phyloP scores from a whole-genome alignment of 2,113 vertebrate genomes.

The Larimichthys crocea region DNA sequence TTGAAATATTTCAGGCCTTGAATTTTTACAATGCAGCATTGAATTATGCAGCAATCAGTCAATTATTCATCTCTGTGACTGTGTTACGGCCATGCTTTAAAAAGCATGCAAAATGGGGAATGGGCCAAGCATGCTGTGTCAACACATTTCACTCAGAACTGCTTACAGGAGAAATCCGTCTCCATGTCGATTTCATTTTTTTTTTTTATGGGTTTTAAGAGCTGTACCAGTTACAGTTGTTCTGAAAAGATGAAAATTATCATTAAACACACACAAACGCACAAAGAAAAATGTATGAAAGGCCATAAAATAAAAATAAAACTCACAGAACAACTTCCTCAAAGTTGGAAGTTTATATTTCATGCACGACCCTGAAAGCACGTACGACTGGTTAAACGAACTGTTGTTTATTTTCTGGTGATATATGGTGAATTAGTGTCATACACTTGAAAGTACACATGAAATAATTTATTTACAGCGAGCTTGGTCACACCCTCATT shows the following conservation, averaged over 20 bases:
- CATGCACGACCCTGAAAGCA: slow-evolving; percentile 13
- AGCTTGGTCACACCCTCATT: slow-evolving; percentile 68
- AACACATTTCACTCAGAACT: slow-evolving; percentile 99
- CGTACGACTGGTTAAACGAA: slow-evolving; percentile 8
- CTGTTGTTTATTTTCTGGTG: slow-evolving; percentile 27
- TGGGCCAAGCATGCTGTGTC: slow-evolving; percentile 95
- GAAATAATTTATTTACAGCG: slow-evolving; percentile 76
- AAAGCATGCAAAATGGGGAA: slow-evolving; percentile 96
- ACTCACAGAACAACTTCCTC: background rate
- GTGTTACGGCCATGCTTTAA: slow-evolving; percentile 96
- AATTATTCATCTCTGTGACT: slow-evolving; percentile 99
- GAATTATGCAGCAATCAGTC: slow-evolving; percentile 99
- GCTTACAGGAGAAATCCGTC: slow-evolving; percentile 98
- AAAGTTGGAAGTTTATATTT: background rate
- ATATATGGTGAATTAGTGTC: slow-evolving; percentile 53
- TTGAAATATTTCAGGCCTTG: slow-evolving; percentile 99
- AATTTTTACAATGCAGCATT: slow-evolving; percentile 99
- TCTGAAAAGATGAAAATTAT: slow-evolving; percentile 78
- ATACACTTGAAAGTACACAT: slow-evolving; percentile 61
- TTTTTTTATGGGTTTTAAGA: slow-evolving; percentile 89
- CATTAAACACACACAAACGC: slow-evolving; percentile 29
- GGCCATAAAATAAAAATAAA: background rate
- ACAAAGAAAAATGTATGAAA: background rate
- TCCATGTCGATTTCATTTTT: slow-evolving; percentile 94
- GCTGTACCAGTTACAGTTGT: slow-evolving; percentile 88